Evolutionary conservation across 2,797 vertebrate species (phyloP), one percentile per base, ranked within the genome.

Genomic region (Gallinago solitaria): DNA sequence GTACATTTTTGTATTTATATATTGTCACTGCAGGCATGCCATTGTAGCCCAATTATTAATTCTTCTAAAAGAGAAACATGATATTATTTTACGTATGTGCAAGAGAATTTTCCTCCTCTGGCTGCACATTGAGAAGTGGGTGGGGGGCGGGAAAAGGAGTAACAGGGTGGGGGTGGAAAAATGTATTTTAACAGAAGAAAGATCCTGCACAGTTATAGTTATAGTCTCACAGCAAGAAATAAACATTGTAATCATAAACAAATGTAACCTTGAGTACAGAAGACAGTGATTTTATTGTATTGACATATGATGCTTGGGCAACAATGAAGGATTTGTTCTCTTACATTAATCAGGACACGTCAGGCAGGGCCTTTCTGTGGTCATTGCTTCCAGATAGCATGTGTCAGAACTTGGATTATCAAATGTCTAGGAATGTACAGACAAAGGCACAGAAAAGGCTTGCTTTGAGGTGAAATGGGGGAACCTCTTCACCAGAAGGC

Each of bases 231-330:
- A 95, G 87, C n/a, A 88, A 94, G 93, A 89, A 94, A 76, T 82
- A 93, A 93, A 93, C 75, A 56, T n/a, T 81, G 51, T 91, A 83
- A 96, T 94, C 93, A 87, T 95, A 97, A 96, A 95, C 95, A 89
- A 94, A 93, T 95, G 94, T 95, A 96, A 95, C 95, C 89, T 48
- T 93, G 63, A 67, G 41, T 43, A 57, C 45, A 90, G 89, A 93
- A 95, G 94, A 97, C 95, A 87, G 96, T 92, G 80, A 90, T 92
- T 92, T 96, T 95, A 96, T 97, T 97, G 96, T 97, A 87, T 86
- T 71, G 57, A 73, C 64, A 83, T 83, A 71, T 53, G 69, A 56
- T 10, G 1, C 83, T 87, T 37, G 41, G 73, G 76, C 81, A 81
- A 97, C 95, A 98, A 95, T 82, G 83, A 70, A 61, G 32, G 68